phyloP scores from a whole-genome alignment of 2,888 invertebrate genomes.

The Dicyrtomina minuta region DNA sequence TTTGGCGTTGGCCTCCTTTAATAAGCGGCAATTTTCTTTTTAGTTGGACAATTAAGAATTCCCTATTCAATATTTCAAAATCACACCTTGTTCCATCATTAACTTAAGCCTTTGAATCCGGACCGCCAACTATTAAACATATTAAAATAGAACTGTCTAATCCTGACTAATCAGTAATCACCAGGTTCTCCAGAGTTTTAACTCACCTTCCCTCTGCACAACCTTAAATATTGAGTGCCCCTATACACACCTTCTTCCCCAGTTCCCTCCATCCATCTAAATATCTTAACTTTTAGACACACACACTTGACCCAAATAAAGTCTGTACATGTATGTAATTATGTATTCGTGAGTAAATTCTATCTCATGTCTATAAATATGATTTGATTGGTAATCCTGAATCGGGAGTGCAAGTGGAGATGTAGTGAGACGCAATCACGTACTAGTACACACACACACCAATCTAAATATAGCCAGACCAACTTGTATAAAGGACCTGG shows the following conservation, averaged over 20 bases:
- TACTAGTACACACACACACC: background rate
- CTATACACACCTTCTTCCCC: background rate
- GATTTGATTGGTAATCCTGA: no score
- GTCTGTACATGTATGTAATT: background rate
- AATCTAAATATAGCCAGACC: background rate
- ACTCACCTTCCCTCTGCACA: background rate
- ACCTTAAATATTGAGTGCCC: background rate
- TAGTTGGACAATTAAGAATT: constrained; percentile 21
- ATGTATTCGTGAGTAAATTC: background rate
- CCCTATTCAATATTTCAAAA: constrained; percentile 28
- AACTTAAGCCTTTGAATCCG: constrained; percentile 10
- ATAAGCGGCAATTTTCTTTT: no score
- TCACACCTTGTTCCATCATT: constrained; percentile 17
- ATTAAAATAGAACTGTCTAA: constrained; percentile 3
- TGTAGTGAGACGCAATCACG: no score
- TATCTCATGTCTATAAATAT: no score
- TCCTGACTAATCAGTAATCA: constrained; percentile 6
- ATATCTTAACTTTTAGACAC: no score
- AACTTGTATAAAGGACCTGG: background rate
- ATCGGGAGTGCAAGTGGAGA: no score
- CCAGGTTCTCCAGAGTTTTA: background rate
- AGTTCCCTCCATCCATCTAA: no score
- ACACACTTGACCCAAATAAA: constrained; percentile 10
- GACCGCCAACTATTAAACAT: background rate
- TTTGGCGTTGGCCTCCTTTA: no score